These are phyloP conservation scores for Zenarchopterus dispar DNA, from an alignment of 2,797 vertebrate genomes.

Conservation along the genomic window DNA sequence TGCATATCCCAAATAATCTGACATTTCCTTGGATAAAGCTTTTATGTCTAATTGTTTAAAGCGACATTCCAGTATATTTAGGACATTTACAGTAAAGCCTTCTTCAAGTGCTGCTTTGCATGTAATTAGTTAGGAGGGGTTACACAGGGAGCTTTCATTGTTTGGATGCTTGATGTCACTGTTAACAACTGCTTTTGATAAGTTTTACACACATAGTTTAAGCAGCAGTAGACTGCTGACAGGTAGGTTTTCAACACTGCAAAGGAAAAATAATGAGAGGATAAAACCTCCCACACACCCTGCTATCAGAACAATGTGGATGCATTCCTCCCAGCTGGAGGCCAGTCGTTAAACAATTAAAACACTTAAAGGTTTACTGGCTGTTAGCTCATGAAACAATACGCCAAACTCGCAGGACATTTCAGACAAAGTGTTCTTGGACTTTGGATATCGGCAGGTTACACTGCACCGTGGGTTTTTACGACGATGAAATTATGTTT, in stretches of 20 bases:
- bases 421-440: conserved; percentile 23
- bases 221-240: conserved; percentile 1
- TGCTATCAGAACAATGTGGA: conserved; percentile 30
- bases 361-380: conserved; percentile 13
- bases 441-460: conserved; percentile 39
- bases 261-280: conserved; percentile 18
- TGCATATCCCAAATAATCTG: background rate
- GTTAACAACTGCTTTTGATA: conserved; percentile 1
- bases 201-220: background rate
- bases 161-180: background rate
- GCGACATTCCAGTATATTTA: no score
- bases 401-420: background rate
- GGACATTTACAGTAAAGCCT: background rate
- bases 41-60: background rate
- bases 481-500: conserved; percentile 23
- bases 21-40: no score
- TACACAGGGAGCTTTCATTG: no score
- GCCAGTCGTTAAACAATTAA: conserved; percentile 29
- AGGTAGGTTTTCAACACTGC: conserved; percentile 8
- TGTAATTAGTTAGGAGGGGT: no score
- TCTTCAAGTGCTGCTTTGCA: background rate
- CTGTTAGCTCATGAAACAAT: conserved; percentile 30
- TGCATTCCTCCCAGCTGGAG: conserved; percentile 25
- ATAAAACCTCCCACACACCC: conserved; percentile 25
- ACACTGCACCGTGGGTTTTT: conserved; percentile 1